Evolutionary conservation across 2,113 vertebrate species (phyloP).

Genomic region (Sorex araneus): DNA sequence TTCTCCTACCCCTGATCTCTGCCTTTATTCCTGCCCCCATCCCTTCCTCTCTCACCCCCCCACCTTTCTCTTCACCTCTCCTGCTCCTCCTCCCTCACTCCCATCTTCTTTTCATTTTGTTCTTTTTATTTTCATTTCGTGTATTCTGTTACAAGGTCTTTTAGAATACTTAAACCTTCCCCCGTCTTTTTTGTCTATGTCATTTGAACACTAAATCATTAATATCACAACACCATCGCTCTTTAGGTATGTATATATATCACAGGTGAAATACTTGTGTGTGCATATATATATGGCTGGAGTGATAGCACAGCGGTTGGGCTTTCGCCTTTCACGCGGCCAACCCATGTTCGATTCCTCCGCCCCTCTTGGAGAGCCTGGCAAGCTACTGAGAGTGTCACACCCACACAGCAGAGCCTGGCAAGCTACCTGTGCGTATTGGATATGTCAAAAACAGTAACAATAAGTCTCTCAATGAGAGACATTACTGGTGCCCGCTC

Average conservation of each 20-base stretch:
- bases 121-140: background rate
- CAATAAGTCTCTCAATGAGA: no score
- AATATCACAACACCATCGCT: background rate
- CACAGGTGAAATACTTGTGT: background rate
- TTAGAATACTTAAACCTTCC: background rate
- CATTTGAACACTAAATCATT: background rate
- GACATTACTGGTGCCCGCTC: no score
- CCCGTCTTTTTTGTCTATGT: background rate
- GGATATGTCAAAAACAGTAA: no score
- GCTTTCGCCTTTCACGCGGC: no score
- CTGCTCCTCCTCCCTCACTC: background rate
- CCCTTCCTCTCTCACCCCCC: background rate
- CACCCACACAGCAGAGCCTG: no score
- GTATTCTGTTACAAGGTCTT: background rate
- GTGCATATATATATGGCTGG: background rate
- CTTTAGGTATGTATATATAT: background rate
- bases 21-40: rapidly evolving
- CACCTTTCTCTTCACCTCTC: background rate
- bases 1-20: background rate
- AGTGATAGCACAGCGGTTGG: no score
- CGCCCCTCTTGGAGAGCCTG: no score
- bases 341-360: no score
- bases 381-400: no score
- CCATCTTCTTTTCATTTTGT: background rate
- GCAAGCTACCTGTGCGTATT: no score